A percentile compares a stretch with the other conserved stretches of the same genome.
phyloP scores from a whole-genome alignment of 2,113 vertebrate genomes.

The Entosphenus tridentatus region DNA sequence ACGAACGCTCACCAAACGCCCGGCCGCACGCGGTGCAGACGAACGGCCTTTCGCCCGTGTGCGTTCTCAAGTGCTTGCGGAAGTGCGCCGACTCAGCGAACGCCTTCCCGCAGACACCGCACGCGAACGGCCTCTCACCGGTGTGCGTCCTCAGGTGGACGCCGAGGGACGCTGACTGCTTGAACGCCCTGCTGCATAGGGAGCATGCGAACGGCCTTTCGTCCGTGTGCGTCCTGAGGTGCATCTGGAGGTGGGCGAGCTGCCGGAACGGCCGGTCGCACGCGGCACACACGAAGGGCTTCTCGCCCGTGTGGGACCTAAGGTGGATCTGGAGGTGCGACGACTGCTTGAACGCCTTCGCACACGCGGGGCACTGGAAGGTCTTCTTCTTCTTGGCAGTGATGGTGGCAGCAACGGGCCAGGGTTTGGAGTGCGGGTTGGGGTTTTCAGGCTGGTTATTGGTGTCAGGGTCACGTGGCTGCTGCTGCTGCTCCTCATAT shows the following conservation, averaged over 20 bases:
- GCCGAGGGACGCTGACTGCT: constrained; percentile 83
- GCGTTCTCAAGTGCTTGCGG: constrained; percentile 3
- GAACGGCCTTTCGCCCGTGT: constrained; percentile 3
- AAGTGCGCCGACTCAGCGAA: constrained; percentile 1
- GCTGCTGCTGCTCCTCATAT: too few species aligned
- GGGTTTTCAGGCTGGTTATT: too few species aligned
- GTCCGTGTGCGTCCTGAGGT: constrained; percentile 87
- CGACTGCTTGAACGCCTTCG: constrained; percentile 16
- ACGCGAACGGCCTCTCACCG: not conserved
- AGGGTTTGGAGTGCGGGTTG: too few species aligned
- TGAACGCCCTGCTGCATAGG: constrained; percentile 96
- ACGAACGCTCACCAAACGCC: not conserved
- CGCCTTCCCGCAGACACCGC: constrained; percentile 1
- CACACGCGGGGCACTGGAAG: constrained; percentile 16
- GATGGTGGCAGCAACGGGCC: too few species aligned
- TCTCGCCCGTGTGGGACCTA: constrained; percentile 18
- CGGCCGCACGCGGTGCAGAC: not conserved
- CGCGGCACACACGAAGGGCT: constrained; percentile 68
- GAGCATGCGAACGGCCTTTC: constrained; percentile 85
- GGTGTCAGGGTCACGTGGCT: too few species aligned
- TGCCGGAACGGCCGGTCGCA: constrained; percentile 92
- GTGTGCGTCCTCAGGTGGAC: not conserved
- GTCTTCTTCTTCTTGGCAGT: constrained; percentile 12
- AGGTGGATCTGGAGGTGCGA: constrained; percentile 17
- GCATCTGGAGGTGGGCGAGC: constrained; percentile 79